A percentile compares a stretch with the other conserved stretches of the same genome.
Conservation (phyloP, 2,113 vertebrate species). For the Sceloporus tristichus region DNA sequence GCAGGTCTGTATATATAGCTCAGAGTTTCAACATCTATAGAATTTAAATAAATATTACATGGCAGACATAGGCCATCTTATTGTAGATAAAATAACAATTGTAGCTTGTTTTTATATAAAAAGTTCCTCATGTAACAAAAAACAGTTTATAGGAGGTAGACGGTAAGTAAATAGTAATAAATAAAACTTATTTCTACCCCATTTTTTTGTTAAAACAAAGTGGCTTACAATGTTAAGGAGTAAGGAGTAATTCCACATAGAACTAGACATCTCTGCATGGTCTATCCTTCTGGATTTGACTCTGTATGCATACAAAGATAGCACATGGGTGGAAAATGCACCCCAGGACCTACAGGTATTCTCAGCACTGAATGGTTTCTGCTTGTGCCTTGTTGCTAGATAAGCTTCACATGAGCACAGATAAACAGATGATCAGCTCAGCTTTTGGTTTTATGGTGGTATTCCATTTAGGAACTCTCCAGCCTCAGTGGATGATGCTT, state of each 20-base stretch:
- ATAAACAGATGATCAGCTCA: neutral
- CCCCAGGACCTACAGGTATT: neutral
- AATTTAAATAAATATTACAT: neutral
- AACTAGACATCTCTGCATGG: neutral
- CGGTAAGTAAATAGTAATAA: no score
- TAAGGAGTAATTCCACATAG: neutral
- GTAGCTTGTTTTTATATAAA: neutral
- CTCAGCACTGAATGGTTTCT: neutral
- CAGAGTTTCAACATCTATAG: slow-evolving; percentile 4
- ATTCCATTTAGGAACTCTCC: no score
- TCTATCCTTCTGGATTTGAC: neutral
- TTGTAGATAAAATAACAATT: neutral
- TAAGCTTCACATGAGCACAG: neutral
- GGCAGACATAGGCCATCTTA: neutral
- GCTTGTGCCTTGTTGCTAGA: neutral
- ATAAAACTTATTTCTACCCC: no score
- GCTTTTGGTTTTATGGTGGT: no score
- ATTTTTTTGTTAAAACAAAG: no score
- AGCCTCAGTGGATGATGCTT: no score
- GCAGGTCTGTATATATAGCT: neutral
- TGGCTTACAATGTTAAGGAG: no score
- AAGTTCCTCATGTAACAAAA: neutral
- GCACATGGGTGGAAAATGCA: neutral
- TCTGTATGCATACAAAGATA: neutral
- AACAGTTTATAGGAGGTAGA: neutral